Evolutionary conservation across 2,888 invertebrate species (phyloP).

Genomic region (Eudemis profundana): DNA sequence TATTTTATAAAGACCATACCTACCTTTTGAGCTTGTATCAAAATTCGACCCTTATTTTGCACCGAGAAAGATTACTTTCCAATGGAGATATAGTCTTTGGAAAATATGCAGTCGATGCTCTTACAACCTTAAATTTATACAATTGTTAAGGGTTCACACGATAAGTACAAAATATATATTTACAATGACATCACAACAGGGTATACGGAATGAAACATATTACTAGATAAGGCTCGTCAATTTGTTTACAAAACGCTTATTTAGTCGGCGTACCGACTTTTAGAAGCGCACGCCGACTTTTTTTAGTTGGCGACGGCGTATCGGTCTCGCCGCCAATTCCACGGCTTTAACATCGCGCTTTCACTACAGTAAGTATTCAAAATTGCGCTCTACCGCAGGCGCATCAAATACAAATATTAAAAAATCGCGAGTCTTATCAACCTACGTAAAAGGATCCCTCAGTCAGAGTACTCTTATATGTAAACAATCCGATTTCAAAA

Average conservation of each 20-base stretch:
- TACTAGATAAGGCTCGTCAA: slow-evolving; percentile 28
- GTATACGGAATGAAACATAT: slow-evolving; percentile 68
- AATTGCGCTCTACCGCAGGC: slow-evolving; percentile 1
- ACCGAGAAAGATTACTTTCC: background rate
- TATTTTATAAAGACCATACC: slow-evolving; percentile 14
- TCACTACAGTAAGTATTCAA: slow-evolving; percentile 34
- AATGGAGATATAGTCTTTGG: slow-evolving; percentile 13
- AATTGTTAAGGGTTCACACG: slow-evolving; percentile 57
- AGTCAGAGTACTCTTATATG: slow-evolving; percentile 58
- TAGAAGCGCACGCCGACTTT: slow-evolving; percentile 4
- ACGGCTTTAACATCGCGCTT: slow-evolving; percentile 10
- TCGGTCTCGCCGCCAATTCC: background rate
- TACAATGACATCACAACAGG: slow-evolving; percentile 70
- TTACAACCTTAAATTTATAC: slow-evolving; percentile 30
- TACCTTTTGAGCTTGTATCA: background rate
- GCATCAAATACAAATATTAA: slow-evolving; percentile 26
- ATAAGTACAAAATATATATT: slow-evolving; percentile 79
- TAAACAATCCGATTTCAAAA: slow-evolving; percentile 49
- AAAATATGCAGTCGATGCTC: slow-evolving; percentile 13
- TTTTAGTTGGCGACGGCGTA: slow-evolving; percentile 1
- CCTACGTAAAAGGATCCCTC: slow-evolving; percentile 47
- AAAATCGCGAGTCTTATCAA: slow-evolving; percentile 28
- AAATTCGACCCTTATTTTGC: background rate
- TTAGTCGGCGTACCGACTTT: slow-evolving; percentile 18
- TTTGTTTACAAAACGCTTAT: slow-evolving; percentile 13